phyloP scores from a whole-genome alignment of 2,888 invertebrate species.

The Drosophila robusta region DNA sequence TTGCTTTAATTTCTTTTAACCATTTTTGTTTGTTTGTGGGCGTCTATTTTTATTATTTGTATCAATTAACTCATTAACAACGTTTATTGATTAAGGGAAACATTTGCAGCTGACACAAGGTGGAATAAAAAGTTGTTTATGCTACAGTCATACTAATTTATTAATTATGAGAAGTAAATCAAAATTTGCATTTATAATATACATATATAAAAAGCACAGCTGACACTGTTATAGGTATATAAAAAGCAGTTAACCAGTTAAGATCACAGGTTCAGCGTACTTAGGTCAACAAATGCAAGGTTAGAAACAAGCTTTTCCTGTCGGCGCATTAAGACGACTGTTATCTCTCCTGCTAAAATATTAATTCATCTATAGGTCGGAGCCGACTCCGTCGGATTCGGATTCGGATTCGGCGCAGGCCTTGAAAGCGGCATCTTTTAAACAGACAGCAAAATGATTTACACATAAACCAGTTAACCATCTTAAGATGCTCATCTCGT shows the following conservation, averaged over 20 bases:
- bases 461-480: conserved; percentile 13
- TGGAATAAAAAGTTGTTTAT: neutral
- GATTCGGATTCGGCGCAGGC: neutral
- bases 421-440: neutral
- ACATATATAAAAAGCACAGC: neutral
- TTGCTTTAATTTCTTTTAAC: conserved; percentile 27
- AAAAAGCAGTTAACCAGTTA: conserved; percentile 15
- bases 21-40: conserved; percentile 9
- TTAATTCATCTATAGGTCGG: conserved; percentile 16
- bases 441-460: neutral
- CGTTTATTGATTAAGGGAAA: neutral
- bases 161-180: neutral
- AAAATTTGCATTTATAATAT: neutral
- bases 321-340: neutral
- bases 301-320: conserved; percentile 31
- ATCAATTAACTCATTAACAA: conserved; percentile 18
- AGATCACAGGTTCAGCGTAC: conserved; percentile 20
- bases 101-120: neutral
- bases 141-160: neutral
- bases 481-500: neutral
- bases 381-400: neutral
- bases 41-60: conserved; percentile 2
- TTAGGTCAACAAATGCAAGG: conserved; percentile 7
- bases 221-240: neutral
- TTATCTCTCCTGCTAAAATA: neutral